A percentile compares a stretch with the other conserved stretches of the same genome.
Evolutionary conservation across 2,113 vertebrate genomes (phyloP).

Genomic region (Cricetomys ansorgei): DNA sequence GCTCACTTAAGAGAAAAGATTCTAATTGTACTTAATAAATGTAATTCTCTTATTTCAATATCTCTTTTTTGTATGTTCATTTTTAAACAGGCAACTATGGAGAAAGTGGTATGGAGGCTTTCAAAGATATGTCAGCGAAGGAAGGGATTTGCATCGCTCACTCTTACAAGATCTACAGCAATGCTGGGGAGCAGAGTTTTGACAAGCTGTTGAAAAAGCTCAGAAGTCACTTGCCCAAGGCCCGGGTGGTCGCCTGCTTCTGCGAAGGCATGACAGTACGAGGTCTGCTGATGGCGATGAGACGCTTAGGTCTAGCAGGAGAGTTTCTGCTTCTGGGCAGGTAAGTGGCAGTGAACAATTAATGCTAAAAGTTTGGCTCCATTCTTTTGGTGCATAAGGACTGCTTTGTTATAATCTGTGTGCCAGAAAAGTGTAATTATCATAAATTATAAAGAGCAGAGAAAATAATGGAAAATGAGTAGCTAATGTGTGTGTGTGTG

Average conservation of each 20-base stretch:
- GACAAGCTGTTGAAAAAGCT: constrained; percentile 95
- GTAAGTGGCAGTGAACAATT: constrained; percentile 86
- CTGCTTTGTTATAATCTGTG: not conserved
- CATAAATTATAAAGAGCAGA: not conserved
- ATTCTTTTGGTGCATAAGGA: not conserved
- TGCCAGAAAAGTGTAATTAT: not conserved
- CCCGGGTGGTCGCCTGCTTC: constrained; percentile 97
- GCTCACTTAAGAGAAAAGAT: not conserved
- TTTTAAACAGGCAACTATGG: constrained; percentile 95
- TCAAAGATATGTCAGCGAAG: constrained; percentile 98
- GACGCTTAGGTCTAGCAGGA: constrained; percentile 93
- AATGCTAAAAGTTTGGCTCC: not conserved
- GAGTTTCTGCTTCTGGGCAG: constrained; percentile 98
- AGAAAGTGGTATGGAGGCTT: constrained; percentile 99
- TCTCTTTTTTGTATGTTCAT: constrained; percentile 41
- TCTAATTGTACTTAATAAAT: not conserved
- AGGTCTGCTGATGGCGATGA: constrained; percentile 98
- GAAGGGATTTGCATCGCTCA: constrained; percentile 99
- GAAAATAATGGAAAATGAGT: constrained; percentile 15
- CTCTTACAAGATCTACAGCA: constrained; percentile 99
- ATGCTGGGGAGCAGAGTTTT: constrained; percentile 97
- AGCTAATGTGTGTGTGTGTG: not conserved
- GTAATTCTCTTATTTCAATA: not conserved
- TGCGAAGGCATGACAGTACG: constrained; percentile 99
- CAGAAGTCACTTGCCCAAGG: constrained; percentile 95